Evolutionary conservation across 2,797 vertebrate species (phyloP).

Genomic region (Sebastes trivittatus): DNA sequence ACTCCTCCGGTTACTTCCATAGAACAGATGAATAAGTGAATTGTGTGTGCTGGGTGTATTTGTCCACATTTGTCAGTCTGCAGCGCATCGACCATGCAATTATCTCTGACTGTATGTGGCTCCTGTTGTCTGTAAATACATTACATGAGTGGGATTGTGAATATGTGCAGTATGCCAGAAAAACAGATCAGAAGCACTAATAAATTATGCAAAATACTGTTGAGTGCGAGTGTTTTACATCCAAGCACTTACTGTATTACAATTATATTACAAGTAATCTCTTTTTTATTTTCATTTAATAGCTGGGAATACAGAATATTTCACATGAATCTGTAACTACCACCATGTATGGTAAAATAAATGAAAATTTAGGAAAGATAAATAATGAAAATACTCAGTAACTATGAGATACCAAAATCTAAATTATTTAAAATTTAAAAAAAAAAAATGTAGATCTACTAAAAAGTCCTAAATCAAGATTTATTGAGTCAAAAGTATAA

Average conservation of each 20-base stretch:
- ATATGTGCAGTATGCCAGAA: slow-evolving; percentile 50
- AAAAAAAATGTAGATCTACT: no score
- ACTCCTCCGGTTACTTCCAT: slow-evolving; percentile 2
- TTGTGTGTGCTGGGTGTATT: slow-evolving; percentile 24
- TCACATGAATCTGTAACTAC: background rate
- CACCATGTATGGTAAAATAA: background rate
- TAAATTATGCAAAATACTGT: slow-evolving; percentile 61
- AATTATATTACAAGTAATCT: no score
- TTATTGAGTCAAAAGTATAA: background rate
- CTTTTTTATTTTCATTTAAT: background rate
- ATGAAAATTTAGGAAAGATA: background rate
- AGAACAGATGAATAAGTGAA: slow-evolving; percentile 17
- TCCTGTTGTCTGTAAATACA: slow-evolving; percentile 59
- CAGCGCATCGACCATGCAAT: background rate
- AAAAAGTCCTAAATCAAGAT: background rate
- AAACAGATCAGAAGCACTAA: slow-evolving; percentile 51
- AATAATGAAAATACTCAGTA: background rate
- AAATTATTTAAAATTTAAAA: background rate
- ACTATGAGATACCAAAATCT: background rate
- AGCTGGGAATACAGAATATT: background rate
- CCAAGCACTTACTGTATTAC: slow-evolving; percentile 47
- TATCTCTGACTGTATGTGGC: slow-evolving; percentile 23
- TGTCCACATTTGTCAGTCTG: slow-evolving; percentile 14
- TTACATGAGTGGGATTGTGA: slow-evolving; percentile 53
- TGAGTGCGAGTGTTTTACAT: slow-evolving; percentile 49